These are phyloP conservation scores for Podarcis raffonei DNA, from an alignment of 2,113 vertebrate species.

Conservation along the genomic window DNA sequence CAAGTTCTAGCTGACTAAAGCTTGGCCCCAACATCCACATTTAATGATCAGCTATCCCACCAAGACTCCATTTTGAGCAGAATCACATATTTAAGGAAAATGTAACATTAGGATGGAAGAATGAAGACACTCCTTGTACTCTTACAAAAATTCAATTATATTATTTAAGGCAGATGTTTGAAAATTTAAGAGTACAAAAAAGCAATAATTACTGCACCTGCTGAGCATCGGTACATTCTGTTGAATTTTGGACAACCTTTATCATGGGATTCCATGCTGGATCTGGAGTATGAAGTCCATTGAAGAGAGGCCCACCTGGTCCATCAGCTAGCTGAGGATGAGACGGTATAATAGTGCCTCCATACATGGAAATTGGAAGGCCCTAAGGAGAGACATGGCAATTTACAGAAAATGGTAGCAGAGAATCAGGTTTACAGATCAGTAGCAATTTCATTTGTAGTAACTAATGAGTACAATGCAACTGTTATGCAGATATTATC, in stretches of 20 bases:
- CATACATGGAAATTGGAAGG: slow-evolving; percentile 96
- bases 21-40: slow-evolving; percentile 13
- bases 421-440: neutral
- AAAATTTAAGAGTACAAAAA: neutral
- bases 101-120: slow-evolving; percentile 5
- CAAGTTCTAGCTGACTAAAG: neutral
- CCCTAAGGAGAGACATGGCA: slow-evolving; percentile 73
- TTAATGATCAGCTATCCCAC: neutral
- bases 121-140: neutral
- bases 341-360: slow-evolving; percentile 92
- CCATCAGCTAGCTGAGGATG: slow-evolving; percentile 94
- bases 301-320: slow-evolving; percentile 92
- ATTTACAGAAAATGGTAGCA: fast-evolving
- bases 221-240: slow-evolving; percentile 95
- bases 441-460: neutral
- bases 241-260: slow-evolving; percentile 96
- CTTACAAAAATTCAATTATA: neutral
- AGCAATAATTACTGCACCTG: slow-evolving; percentile 80
- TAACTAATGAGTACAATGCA: neutral
- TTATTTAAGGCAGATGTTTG: neutral
- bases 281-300: slow-evolving; percentile 93
- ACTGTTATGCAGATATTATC: neutral
- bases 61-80: neutral
- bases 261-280: slow-evolving; percentile 98
- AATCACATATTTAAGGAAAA: neutral